A percentile compares a stretch with the other conserved stretches of the same genome.
phyloP scores from a whole-genome alignment of 2,113 vertebrate genomes.

The Erythrolamprus reginae region DNA sequence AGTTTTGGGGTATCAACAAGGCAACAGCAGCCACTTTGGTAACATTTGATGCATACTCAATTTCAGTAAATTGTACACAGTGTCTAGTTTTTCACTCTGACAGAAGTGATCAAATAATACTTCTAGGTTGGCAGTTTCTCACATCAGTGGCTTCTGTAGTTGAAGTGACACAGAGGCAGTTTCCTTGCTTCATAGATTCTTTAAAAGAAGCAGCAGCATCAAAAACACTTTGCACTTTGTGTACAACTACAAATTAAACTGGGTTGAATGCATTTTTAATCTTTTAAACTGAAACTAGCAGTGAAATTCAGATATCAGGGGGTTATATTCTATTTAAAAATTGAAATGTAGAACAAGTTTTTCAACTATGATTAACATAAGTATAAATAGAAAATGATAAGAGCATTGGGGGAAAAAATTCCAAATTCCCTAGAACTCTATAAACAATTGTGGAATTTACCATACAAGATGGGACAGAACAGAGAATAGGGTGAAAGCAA shows the following conservation, averaged over 20 bases:
- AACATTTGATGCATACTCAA: background rate
- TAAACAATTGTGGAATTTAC: background rate
- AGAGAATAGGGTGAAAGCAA: background rate
- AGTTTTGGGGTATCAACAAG: constrained; percentile 27
- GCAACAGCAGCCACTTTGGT: constrained; percentile 22
- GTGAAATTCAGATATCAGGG: background rate
- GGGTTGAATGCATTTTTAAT: background rate
- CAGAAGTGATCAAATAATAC: constrained; percentile 12
- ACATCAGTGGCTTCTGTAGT: constrained; percentile 23
- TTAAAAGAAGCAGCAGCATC: constrained; percentile 18
- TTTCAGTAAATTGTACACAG: constrained; percentile 29
- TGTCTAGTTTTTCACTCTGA: constrained; percentile 11
- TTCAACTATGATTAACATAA: background rate
- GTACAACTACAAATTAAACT: constrained; percentile 6
- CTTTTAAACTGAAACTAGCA: background rate
- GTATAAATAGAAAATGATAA: background rate
- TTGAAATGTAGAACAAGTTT: background rate
- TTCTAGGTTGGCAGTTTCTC: constrained; percentile 32
- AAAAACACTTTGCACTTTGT: constrained; percentile 4
- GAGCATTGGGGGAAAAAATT: background rate
- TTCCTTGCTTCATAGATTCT: constrained; percentile 42
- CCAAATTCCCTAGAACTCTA: background rate
- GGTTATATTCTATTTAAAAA: background rate
- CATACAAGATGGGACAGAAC: background rate
- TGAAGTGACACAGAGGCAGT: constrained; percentile 39